Evolutionary conservation across 2,888 invertebrate species (phyloP).

Genomic region (Sinelater perroti): DNA sequence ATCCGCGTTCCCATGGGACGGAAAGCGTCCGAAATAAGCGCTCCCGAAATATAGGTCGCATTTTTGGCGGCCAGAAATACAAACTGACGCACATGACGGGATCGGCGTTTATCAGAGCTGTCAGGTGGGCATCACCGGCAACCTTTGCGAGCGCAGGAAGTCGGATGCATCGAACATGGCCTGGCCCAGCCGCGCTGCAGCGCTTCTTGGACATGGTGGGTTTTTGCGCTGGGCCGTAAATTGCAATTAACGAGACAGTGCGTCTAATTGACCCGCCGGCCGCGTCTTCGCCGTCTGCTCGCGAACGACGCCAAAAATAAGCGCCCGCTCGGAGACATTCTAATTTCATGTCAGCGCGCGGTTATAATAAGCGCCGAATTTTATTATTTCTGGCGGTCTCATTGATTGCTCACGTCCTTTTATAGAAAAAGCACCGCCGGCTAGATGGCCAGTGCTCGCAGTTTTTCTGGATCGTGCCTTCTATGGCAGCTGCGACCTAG

Average conservation of each 20-base stretch:
- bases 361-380: constrained; percentile 1
- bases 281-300: constrained; percentile 1
- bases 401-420: too few relatives aligned
- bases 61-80: constrained; percentile 28
- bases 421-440: too few relatives aligned
- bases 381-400: too few relatives aligned
- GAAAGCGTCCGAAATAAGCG: constrained; percentile 23
- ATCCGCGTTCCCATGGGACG: too few relatives aligned
- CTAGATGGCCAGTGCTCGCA: too few relatives aligned
- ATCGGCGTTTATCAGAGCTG: constrained; percentile 21
- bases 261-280: neutral
- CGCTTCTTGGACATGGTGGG: too few relatives aligned
- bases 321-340: neutral
- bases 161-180: too few relatives aligned
- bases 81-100: constrained; percentile 25
- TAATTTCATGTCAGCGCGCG: neutral
- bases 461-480: too few relatives aligned
- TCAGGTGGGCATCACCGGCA: too few relatives aligned
- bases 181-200: too few relatives aligned
- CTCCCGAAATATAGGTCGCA: constrained; percentile 26
- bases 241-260: neutral
- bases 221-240: constrained; percentile 2
- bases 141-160: too few relatives aligned
- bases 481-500: too few relatives aligned
- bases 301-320: constrained; percentile 13